Percentiles rank a stretch among this genome's conserved stretches.
phyloP scores from a whole-genome alignment of 2,797 vertebrate species.

The Myotis pilosus region DNA sequence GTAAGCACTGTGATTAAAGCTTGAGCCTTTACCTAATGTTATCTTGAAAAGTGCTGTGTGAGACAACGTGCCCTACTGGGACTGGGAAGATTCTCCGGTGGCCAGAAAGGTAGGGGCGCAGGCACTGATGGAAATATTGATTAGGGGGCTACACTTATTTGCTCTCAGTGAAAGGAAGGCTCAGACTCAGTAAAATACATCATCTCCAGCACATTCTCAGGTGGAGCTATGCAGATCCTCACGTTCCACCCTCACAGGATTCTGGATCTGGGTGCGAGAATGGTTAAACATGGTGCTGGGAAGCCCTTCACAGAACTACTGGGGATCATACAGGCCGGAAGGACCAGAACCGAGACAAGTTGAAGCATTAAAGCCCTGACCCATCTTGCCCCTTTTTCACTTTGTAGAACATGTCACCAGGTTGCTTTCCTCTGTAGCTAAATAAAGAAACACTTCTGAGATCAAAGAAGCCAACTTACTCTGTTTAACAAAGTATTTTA shows the following conservation, averaged over 20 bases:
- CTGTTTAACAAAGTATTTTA: constrained; percentile 86
- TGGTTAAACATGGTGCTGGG: accelerated
- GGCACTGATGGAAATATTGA: not conserved
- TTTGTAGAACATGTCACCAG: not conserved
- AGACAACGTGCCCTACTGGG: not conserved
- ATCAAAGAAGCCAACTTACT: constrained; percentile 44
- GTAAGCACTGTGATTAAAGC: not conserved
- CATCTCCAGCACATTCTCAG: not conserved
- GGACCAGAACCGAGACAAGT: not conserved
- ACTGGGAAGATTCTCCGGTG: not conserved
- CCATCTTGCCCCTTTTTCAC: not conserved
- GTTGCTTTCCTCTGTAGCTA: constrained; percentile 4
- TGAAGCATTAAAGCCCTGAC: not conserved
- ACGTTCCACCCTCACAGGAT: not conserved
- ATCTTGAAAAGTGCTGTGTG: not conserved
- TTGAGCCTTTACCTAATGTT: not conserved
- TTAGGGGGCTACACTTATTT: not conserved
- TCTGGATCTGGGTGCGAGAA: not conserved
- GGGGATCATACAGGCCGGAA: not conserved
- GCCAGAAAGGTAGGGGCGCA: not conserved
- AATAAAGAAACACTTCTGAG: not conserved
- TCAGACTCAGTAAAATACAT: not conserved
- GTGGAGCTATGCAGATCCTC: not conserved
- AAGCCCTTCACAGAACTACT: not conserved
- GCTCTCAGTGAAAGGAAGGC: not conserved